Base-by-base conservation (phyloP, 2,797 vertebrate species). In the Eulemur rubriventer region DNA sequence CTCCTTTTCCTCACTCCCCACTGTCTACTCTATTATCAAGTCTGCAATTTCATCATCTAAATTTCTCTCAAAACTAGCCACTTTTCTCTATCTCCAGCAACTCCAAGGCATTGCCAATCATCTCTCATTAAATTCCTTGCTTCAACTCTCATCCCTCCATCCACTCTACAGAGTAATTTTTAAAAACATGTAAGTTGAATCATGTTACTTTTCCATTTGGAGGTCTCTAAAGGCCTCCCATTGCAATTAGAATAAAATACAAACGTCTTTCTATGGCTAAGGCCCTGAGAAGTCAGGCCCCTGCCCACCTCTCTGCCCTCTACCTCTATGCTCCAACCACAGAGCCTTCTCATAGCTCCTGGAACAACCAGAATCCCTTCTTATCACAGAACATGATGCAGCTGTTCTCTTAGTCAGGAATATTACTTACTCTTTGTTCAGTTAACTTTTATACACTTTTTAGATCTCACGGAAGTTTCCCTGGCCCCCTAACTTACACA, bases 31-130 rank as follows among this genome's bases (percentile, higher is more conserved):
- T 70, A 57, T 46, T 35, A 82, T 24, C 50, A 91, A 85, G 43
- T 33, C 48, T 38, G 50, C 33, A 91, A 87, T 11, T 46, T 48
- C 8, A 73, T 86, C 57, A 82, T 79, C 46, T 63, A 59, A 89
- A 61, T 38, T 86, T 70, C 65, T 81, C 81, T 95, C 69, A 86
- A 83, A 95, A 65, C 61, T 72, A 82, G 61, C 82, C 52, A 80
- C 7, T 91, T 48, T 57, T 57, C 61, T 61, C n/a, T 13, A 43
- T 61, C 52, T 95, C 52, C n/a, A 93, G 14, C 57, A 92, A 96
- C 30, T 73, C 61, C 28, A 87, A 92, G 75, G 46, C 14, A 48
- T n/a, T 63, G 78, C 30, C 96, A 35, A 16, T 4, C n/a, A 72
- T 2, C 17, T 82, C 72, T 65, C 46, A 78, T 5, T 88, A 55